phyloP scores from a whole-genome alignment of 1,140 invertebrate genomes.

The Nixonia krombeini region DNA sequence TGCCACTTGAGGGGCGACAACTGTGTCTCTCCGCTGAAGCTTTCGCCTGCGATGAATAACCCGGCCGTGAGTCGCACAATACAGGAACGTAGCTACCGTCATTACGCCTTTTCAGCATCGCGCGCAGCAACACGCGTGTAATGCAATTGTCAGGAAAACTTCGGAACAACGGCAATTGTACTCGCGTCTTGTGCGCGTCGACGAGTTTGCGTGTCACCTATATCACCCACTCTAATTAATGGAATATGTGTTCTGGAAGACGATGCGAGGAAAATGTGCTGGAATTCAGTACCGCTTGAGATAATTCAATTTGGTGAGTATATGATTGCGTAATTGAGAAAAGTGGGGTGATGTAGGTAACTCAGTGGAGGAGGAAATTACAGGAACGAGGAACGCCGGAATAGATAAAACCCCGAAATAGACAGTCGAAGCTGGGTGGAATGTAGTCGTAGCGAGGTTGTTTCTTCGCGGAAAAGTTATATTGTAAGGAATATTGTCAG shows the following conservation, averaged over 20 bases:
- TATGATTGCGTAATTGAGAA: too few relatives aligned
- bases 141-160: constrained; percentile 21
- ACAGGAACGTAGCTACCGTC: constrained; percentile 22
- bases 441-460: too few relatives aligned
- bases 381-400: too few relatives aligned
- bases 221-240: constrained; percentile 15
- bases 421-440: too few relatives aligned
- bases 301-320: too few relatives aligned
- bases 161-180: constrained; percentile 18
- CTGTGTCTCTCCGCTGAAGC: constrained; percentile 11
- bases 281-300: too few relatives aligned
- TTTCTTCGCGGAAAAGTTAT: too few relatives aligned
- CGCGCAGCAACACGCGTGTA: constrained; percentile 8
- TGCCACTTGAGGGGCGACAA: constrained; percentile 26
- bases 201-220: constrained; percentile 10
- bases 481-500: too few relatives aligned
- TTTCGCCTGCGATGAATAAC: constrained; percentile 3
- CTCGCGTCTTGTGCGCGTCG: not conserved
- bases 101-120: constrained; percentile 19
- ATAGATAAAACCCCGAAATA: too few relatives aligned
- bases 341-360: too few relatives aligned
- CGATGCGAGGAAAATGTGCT: too few relatives aligned
- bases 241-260: constrained; percentile 6
- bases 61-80: constrained; percentile 7
- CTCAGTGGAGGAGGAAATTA: too few relatives aligned